phyloP scores from a whole-genome alignment of 1,140 invertebrate species.

The Aplysia californica region DNA sequence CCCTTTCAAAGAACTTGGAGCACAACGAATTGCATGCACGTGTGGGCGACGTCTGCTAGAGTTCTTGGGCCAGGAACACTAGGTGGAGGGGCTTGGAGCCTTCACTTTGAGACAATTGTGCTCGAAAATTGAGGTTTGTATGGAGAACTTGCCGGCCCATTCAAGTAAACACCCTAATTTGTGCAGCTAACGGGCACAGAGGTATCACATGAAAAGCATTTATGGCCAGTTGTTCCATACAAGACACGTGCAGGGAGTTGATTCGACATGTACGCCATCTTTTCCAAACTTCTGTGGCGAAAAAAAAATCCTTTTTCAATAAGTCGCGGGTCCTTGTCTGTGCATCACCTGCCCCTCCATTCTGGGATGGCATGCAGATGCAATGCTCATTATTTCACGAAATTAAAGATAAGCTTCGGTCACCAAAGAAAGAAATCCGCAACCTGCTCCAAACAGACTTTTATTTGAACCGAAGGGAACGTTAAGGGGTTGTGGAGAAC shows the following conservation, averaged over 20 bases:
- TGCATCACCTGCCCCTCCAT: slow-evolving; percentile 13
- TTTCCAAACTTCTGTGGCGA: neutral
- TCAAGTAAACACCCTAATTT: neutral
- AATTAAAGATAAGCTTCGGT: slow-evolving; percentile 8
- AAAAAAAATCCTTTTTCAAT: slow-evolving; percentile 8
- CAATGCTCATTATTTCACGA: neutral
- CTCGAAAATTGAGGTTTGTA: neutral
- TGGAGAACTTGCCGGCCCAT: neutral
- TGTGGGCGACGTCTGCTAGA: neutral
- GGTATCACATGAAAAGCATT: neutral
- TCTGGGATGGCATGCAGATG: neutral
- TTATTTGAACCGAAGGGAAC: neutral
- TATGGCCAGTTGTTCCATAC: neutral
- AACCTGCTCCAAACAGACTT: neutral
- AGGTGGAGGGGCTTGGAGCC: too few species aligned
- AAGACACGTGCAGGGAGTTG: neutral
- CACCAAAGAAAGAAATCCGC: neutral
- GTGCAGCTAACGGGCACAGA: neutral
- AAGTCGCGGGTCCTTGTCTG: neutral
- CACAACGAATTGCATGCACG: slow-evolving; percentile 14
- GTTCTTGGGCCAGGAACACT: neutral
- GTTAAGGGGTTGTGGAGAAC: too few species aligned
- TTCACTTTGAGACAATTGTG: neutral
- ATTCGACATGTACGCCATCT: slow-evolving; percentile 2
- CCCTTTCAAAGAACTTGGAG: neutral